Evolutionary conservation across 2,113 vertebrate genomes (phyloP), one percentile per base, ranked within the genome.

Genomic region (Pseudorasbora parva): DNA sequence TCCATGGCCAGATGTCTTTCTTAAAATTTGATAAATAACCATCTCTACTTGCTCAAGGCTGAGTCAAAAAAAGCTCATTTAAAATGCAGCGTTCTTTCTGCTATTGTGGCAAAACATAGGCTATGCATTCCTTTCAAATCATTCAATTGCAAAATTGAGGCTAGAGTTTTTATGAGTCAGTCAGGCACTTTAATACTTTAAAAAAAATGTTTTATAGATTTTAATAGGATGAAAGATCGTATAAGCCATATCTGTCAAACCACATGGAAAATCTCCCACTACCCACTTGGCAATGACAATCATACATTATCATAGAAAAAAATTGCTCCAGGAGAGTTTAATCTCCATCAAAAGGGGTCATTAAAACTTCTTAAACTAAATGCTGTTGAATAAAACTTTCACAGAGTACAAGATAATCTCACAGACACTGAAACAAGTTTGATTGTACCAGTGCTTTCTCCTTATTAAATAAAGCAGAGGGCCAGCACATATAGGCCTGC

Each of bases 281-380:
- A 43, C 41, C 57, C 11, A 37, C 57, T 17, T 12, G 3, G 15
- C 77, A 30, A 49, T 79, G 77, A 30, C 57, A 66, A 80, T 80
- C 25, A 10, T 43, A 47, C 78, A 30, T 49, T 66, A 66, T 80
- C 41, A 80, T 66, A 23, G 59, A 9, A 49, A 33, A 33, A 45
- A 66, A 49, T 51, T 30, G 33, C 41, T 78, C 57, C n/a, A 45
- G 37, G 41, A 78, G 33, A 60, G 56, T 78, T 60, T 78, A 45
- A 60, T 78, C 56, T 60, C 57, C 33, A 78, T 78, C 76, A 25
- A 7, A 78, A 41, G 30, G 21, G 27, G 56, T 78, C 76, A 78
- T 78, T 78, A 78, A 78, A 78, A 62, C 76, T 78, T 78, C 56
- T 60, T 45, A 43, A 78, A 59, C 76, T 78, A 45, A 45, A 41